Percentiles rank a stretch among this genome's conserved stretches.
Evolutionary conservation across 2,113 vertebrate species (phyloP).

Genomic region (Mormyrus iriodes): DNA sequence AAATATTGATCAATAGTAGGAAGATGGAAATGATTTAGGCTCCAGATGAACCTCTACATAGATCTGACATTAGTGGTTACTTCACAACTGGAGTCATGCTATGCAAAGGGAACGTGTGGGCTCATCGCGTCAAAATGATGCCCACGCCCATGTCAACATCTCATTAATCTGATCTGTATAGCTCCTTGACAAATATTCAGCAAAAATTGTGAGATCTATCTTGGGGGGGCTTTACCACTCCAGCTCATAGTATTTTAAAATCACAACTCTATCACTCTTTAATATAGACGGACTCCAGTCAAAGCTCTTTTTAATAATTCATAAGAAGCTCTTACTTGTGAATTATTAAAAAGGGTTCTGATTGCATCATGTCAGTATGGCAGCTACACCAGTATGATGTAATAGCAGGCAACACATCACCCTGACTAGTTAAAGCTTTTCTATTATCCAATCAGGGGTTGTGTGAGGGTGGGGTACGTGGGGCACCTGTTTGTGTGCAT

Average conservation of each 20-base stretch:
- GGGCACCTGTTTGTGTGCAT: neutral
- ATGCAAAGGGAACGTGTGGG: conserved; percentile 11
- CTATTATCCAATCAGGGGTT: conserved; percentile 29
- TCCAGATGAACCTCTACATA: neutral
- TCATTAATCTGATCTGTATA: neutral
- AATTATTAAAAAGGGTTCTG: conserved; percentile 34
- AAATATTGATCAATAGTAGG: conserved; percentile 27
- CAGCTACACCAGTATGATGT: conserved; percentile 51
- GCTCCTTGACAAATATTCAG: neutral
- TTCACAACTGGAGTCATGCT: neutral
- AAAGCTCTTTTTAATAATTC: conserved; percentile 20
- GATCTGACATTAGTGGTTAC: conserved; percentile 12
- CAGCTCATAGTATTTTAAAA: neutral
- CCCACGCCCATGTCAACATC: conserved; percentile 14
- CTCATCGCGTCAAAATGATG: neutral
- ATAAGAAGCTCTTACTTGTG: conserved; percentile 22
- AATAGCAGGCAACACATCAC: conserved; percentile 53
- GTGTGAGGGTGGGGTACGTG: neutral
- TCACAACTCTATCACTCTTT: conserved; percentile 7
- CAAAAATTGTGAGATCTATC: neutral
- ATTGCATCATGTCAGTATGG: conserved; percentile 52
- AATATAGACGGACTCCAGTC: conserved; percentile 20
- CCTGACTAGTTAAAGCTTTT: conserved; percentile 47
- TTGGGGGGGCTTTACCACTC: neutral
- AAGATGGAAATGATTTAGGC: conserved; percentile 14